phyloP scores from a whole-genome alignment of 2,113 vertebrate species.

The Pygoscelis antarcticus region DNA sequence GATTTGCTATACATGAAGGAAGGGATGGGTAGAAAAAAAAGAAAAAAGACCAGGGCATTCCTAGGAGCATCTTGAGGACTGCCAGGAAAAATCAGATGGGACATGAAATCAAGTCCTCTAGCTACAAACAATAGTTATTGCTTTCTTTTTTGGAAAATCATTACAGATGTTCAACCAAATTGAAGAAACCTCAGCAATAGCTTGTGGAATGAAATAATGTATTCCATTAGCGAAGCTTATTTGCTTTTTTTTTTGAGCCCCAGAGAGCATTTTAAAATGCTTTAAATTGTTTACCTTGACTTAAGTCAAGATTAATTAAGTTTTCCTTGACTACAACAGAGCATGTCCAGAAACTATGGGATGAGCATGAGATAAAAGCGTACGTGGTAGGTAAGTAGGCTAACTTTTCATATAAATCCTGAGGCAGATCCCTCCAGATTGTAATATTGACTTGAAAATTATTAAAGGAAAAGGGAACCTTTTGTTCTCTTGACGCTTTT shows the following conservation, averaged over 20 bases:
- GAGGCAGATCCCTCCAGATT: not conserved
- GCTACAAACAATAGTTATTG: not conserved
- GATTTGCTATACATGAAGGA: not conserved
- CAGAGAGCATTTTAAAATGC: not conserved
- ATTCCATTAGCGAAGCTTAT: not conserved
- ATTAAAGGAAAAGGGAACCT: not conserved
- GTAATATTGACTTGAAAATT: not conserved
- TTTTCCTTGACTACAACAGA: not conserved
- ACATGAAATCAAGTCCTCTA: not conserved
- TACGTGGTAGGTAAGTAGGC: not conserved
- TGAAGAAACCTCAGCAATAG: not conserved
- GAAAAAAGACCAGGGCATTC: not conserved
- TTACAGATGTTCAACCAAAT: not conserved
- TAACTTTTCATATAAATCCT: not conserved
- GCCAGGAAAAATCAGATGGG: not conserved
- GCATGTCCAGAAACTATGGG: not conserved
- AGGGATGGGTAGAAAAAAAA: not conserved
- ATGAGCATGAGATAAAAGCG: not conserved
- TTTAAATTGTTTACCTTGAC: slow-evolving; percentile 22
- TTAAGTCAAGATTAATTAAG: not conserved
- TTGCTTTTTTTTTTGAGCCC: not conserved
- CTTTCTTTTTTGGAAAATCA: not conserved
- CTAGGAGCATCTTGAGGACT: not conserved
- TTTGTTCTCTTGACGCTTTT: not conserved
- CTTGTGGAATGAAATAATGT: not conserved